A percentile compares a stretch with the other conserved stretches of the same genome.
These are phyloP conservation scores for Calidris pygmaea DNA, from an alignment of 2,113 vertebrate species.

Conservation along the genomic window DNA sequence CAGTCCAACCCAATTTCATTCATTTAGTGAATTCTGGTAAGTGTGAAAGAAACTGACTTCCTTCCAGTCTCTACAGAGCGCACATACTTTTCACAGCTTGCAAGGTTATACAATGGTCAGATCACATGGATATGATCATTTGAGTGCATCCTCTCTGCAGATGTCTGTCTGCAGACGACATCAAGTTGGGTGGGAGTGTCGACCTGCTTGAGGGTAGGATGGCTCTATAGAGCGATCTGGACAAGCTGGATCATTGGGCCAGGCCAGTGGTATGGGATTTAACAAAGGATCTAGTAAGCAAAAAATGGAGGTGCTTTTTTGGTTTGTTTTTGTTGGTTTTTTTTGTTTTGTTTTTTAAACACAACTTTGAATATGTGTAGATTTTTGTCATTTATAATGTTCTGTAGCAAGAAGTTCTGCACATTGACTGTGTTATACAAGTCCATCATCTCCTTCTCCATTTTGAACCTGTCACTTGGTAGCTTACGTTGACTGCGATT, in stretches of 20 bases:
- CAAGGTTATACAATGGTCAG: neutral
- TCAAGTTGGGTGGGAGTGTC: neutral
- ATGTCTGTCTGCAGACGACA: neutral
- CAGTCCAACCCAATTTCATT: neutral
- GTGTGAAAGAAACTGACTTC: neutral
- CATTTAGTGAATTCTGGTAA: neutral
- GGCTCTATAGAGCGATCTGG: neutral
- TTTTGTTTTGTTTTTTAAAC: neutral
- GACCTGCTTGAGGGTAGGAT: neutral
- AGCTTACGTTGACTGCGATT: accelerated
- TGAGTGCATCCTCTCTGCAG: neutral
- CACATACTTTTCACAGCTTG: neutral
- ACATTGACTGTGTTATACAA: neutral
- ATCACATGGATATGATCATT: neutral
- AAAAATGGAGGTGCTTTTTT: neutral
- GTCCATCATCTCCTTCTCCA: neutral
- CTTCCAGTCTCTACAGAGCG: neutral
- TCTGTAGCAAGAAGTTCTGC: neutral
- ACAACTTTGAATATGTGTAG: neutral
- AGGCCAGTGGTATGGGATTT: neutral
- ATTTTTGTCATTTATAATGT: neutral
- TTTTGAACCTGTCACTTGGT: neutral
- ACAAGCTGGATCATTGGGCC: neutral
- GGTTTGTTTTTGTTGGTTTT: neutral
- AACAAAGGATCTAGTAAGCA: neutral